Evolutionary conservation across 2,888 invertebrate species (phyloP).

Genomic region (Archips crataeganus): DNA sequence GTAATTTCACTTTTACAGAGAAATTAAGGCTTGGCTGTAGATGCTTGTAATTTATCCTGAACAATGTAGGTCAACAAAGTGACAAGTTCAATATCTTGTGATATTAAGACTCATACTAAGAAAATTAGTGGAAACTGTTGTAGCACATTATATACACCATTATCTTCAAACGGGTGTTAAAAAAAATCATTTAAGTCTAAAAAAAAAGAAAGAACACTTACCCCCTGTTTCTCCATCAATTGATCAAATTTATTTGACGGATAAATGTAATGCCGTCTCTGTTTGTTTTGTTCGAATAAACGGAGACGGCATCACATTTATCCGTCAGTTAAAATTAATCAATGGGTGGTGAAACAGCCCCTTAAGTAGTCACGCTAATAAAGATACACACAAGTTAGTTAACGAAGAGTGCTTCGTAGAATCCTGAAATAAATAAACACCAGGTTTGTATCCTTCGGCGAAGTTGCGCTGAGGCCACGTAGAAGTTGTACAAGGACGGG

Average conservation of each 20-base stretch:
- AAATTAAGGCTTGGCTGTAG: slow-evolving; percentile 6
- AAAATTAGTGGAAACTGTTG: not conserved
- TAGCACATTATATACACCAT: too few species aligned
- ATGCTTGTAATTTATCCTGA: not conserved
- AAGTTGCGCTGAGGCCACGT: slow-evolving; percentile 2
- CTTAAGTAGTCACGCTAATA: not conserved
- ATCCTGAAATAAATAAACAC: slow-evolving; percentile 14
- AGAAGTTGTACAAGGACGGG: slow-evolving; percentile 2
- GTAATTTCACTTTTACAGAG: slow-evolving; percentile 10
- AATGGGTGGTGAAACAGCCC: too few species aligned
- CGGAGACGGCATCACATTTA: too few species aligned
- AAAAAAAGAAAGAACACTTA: not conserved
- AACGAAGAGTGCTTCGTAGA: not conserved
- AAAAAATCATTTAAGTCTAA: too few species aligned
- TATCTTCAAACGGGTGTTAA: too few species aligned
- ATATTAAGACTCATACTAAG: slow-evolving; percentile 16
- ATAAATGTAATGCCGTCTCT: too few species aligned
- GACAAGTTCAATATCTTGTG: slow-evolving; percentile 19
- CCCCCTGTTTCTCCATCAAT: too few species aligned
- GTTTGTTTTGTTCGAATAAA: too few species aligned
- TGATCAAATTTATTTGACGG: too few species aligned
- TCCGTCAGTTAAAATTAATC: too few species aligned
- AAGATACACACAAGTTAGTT: not conserved
- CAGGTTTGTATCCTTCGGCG: not conserved
- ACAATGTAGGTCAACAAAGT: slow-evolving; percentile 18